These are phyloP conservation scores for Enteromius anoplus DNA, from an alignment of 2,797 vertebrate species.

Conservation along the genomic window DNA sequence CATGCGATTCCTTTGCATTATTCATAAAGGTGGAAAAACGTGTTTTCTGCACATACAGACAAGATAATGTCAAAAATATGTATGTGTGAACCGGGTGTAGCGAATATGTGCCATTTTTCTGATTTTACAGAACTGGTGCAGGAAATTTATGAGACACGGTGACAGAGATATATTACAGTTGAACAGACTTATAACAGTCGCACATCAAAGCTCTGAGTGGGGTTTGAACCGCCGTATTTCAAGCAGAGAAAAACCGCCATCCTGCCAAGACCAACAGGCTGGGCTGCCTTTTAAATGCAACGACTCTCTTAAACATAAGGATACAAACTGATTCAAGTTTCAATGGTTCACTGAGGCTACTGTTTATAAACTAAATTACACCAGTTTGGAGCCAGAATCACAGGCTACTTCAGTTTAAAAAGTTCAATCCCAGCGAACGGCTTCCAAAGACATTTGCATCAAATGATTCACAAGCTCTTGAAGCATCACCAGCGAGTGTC, in stretches of 20 bases:
- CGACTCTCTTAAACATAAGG: conserved; percentile 67
- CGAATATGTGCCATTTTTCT: conserved; percentile 28
- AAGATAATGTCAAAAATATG: conserved; percentile 30
- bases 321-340: conserved; percentile 64
- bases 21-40: conserved; percentile 8
- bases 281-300: conserved; percentile 55
- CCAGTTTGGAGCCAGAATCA: conserved; percentile 72
- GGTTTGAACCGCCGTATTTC: conserved; percentile 48
- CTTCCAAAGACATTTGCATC: conserved; percentile 70
- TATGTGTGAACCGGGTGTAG: neutral
- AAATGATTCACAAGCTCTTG: conserved; percentile 67
- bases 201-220: conserved; percentile 52
- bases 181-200: conserved; percentile 51
- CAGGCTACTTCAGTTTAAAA: conserved; percentile 78
- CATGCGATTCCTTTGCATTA: conserved; percentile 41
- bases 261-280: conserved; percentile 54
- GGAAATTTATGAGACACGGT: conserved; percentile 45
- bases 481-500: conserved; percentile 62
- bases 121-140: conserved; percentile 39
- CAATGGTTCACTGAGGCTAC: conserved; percentile 68
- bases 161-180: conserved; percentile 54
- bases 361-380: conserved; percentile 68
- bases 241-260: conserved; percentile 43
- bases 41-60: conserved; percentile 16
- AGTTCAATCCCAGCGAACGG: conserved; percentile 71